Conservation (phyloP, 2,888 invertebrate species). For the Diloba caeruleocephala region DNA sequence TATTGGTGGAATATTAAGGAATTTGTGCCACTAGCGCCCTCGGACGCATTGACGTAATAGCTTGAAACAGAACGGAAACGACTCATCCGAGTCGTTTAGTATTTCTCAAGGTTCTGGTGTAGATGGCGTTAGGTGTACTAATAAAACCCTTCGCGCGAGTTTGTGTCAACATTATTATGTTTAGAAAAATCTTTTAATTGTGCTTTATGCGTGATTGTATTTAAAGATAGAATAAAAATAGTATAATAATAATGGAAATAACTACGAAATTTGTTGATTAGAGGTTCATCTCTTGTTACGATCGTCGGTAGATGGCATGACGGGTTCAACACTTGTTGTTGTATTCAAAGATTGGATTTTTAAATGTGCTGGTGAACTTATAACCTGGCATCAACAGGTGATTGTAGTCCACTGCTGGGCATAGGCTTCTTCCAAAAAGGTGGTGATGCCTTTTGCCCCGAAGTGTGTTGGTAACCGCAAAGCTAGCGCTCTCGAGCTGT, state of each 20-base stretch:
- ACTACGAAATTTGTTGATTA: background rate
- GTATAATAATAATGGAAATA: background rate
- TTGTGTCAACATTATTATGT: no score
- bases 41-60: conserved; percentile 40
- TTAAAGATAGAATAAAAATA: no score
- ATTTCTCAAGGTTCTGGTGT: conserved; percentile 39
- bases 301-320: conserved; percentile 54
- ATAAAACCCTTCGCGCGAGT: conserved; percentile 14
- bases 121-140: conserved; percentile 58
- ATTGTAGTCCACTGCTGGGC: no score
- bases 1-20: conserved; percentile 40
- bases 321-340: no score
- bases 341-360: background rate
- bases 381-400: no score
- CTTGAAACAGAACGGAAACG: conserved; percentile 24
- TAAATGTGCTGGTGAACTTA: no score
- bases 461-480: no score
- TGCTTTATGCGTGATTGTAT: no score
- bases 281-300: background rate
- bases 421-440: no score
- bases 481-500: no score
- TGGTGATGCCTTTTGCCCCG: no score
- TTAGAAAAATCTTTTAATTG: no score
- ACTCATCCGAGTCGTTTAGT: conserved; percentile 19
- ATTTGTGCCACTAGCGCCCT: conserved; percentile 58